These are phyloP conservation scores for Romanomermis culicivorax DNA, from an alignment of 2,888 invertebrate genomes.

Conservation along the genomic window DNA sequence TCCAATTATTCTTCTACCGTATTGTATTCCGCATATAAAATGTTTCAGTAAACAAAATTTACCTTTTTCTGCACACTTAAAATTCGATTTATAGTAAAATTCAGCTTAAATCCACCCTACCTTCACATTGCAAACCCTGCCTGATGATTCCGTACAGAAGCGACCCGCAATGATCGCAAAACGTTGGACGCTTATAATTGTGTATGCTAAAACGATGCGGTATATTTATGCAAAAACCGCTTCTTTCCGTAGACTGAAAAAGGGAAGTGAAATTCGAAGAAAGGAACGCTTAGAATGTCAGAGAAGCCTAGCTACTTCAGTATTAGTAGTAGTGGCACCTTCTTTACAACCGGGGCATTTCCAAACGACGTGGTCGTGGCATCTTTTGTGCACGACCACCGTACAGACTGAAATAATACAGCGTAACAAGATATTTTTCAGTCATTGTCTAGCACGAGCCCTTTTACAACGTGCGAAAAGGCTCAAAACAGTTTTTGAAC, in stretches of 20 bases:
- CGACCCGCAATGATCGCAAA: slow-evolving; percentile 98
- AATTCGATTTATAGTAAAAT: no score
- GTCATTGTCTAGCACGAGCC: not conserved
- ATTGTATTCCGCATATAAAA: no score
- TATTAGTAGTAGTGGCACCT: slow-evolving; percentile 17
- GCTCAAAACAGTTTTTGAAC: no score
- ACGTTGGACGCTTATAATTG: slow-evolving; percentile 89
- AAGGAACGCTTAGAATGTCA: not conserved
- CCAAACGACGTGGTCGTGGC: slow-evolving; percentile 85
- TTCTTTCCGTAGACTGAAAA: slow-evolving; percentile 19
- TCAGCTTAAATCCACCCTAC: no score
- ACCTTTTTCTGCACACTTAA: no score
- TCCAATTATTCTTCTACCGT: no score
- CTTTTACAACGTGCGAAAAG: no score
- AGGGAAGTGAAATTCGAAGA: not conserved
- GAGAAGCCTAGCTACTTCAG: slow-evolving; percentile 24
- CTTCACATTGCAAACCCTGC: slow-evolving; percentile 88
- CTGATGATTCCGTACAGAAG: slow-evolving; percentile 81
- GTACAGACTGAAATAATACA: slow-evolving; percentile 60
- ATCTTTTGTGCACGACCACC: slow-evolving; percentile 95
- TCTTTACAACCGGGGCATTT: slow-evolving; percentile 96
- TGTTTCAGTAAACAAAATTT: no score
- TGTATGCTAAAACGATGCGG: slow-evolving; percentile 84
- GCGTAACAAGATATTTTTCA: not conserved
- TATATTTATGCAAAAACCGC: slow-evolving; percentile 89